phyloP scores from a whole-genome alignment of 2,113 vertebrate genomes.

The Triplophysa tibetana region DNA sequence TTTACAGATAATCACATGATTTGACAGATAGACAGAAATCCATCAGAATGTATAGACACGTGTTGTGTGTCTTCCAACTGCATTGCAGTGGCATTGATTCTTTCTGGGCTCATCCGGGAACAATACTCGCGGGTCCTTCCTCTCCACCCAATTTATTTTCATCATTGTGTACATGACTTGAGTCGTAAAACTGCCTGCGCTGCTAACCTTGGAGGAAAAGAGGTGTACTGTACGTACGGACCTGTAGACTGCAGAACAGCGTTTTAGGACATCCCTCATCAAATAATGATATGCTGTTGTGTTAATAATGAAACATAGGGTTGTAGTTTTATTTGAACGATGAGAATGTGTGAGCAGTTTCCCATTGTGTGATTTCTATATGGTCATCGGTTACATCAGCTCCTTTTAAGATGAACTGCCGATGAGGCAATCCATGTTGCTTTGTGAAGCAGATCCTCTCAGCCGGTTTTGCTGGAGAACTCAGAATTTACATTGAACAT shows the following conservation, averaged over 20 bases:
- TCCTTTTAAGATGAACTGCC: background rate
- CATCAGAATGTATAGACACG: background rate
- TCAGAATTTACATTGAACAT: background rate
- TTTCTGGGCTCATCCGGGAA: constrained; percentile 21
- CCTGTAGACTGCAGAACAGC: background rate
- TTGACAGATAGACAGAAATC: background rate
- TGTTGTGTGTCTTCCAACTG: background rate
- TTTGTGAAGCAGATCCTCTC: background rate
- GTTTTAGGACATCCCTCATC: background rate
- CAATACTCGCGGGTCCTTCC: constrained; percentile 11
- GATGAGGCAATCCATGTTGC: background rate
- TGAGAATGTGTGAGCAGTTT: background rate
- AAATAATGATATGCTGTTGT: background rate
- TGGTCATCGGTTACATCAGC: background rate
- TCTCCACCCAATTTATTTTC: constrained; percentile 39
- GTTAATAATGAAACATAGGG: background rate
- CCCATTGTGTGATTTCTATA: background rate
- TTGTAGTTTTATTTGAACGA: background rate
- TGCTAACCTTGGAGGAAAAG: background rate
- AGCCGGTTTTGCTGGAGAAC: background rate
- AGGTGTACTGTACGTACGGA: background rate
- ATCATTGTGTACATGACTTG: constrained; percentile 40
- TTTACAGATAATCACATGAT: background rate
- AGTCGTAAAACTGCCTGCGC: background rate
- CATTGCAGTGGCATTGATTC: constrained; percentile 35